Evolutionary conservation across 2,888 invertebrate species (phyloP).

Genomic region (Acanthococcus lagerstroemiae): DNA sequence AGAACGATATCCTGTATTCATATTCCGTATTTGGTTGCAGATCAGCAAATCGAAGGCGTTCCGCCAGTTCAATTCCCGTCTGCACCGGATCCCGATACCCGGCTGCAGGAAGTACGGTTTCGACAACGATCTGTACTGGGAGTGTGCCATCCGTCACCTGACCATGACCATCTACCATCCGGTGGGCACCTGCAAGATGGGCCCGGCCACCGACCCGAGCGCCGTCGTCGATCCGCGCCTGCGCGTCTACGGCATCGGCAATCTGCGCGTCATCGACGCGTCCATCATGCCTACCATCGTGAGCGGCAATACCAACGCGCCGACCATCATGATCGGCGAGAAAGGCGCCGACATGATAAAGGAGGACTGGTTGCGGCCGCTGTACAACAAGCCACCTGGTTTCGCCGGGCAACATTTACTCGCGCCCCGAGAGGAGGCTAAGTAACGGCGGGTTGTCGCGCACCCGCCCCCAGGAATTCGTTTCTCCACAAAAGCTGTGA

Average conservation of each 20-base stretch:
- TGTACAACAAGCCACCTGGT: slow-evolving; percentile 7
- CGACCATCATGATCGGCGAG: slow-evolving; percentile 84
- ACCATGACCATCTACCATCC: slow-evolving; percentile 88
- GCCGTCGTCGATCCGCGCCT: slow-evolving; percentile 75
- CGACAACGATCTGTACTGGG: slow-evolving; percentile 71
- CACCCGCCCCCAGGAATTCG: no score
- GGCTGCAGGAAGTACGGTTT: slow-evolving; percentile 61
- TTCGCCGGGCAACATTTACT: slow-evolving; percentile 16
- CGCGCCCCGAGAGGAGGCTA: neutral
- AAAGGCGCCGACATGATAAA: slow-evolving; percentile 79
- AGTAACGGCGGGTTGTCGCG: no score
- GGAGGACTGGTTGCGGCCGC: slow-evolving; percentile 55
- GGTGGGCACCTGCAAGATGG: slow-evolving; percentile 81
- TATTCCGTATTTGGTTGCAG: no score
- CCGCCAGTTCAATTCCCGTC: slow-evolving; percentile 64
- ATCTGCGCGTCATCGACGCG: slow-evolving; percentile 73
- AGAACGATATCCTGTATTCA: no score
- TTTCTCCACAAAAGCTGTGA: no score
- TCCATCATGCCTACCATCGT: slow-evolving; percentile 82
- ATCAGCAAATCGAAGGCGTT: slow-evolving; percentile 68
- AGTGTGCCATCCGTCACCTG: slow-evolving; percentile 74
- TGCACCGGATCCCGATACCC: slow-evolving; percentile 65
- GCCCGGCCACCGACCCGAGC: slow-evolving; percentile 61
- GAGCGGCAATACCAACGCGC: slow-evolving; percentile 83
- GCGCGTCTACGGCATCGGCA: slow-evolving; percentile 64